phyloP scores from a whole-genome alignment of 2,113 vertebrate genomes.

The Cyprinodon brontotheroides region DNA sequence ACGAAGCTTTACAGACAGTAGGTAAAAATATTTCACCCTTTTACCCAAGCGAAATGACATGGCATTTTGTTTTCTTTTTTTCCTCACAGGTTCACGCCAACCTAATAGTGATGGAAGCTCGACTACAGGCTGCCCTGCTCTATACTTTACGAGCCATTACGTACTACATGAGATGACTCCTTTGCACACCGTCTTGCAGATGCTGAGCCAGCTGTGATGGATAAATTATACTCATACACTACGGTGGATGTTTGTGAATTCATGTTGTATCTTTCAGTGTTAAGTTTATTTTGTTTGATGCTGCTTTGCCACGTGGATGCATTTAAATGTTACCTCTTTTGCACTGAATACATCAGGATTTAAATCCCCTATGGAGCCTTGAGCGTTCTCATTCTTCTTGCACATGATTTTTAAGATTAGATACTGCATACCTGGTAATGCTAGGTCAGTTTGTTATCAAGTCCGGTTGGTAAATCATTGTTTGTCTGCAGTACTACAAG shows the following conservation, averaged over 20 bases:
- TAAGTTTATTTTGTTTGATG: conserved; percentile 57
- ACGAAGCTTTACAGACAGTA: conserved; percentile 3
- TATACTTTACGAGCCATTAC: conserved; percentile 89
- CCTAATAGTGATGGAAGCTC: conserved; percentile 91
- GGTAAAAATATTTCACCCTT: conserved; percentile 16
- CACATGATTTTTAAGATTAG: conserved; percentile 7
- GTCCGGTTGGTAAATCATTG: conserved; percentile 1
- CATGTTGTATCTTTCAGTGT: conserved; percentile 64
- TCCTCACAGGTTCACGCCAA: conserved; percentile 88
- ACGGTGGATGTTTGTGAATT: conserved; percentile 61
- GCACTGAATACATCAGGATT: conserved; percentile 60
- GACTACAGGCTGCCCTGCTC: conserved; percentile 92
- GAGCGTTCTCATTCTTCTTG: conserved; percentile 36
- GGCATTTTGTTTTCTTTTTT: background rate
- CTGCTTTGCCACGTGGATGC: conserved; percentile 47
- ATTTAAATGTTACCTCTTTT: conserved; percentile 61
- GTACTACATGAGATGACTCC: conserved; percentile 78
- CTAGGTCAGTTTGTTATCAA: background rate
- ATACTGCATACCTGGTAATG: background rate
- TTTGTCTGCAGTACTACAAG: conserved; percentile 22
- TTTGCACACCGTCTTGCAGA: conserved; percentile 24
- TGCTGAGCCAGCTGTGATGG: conserved; percentile 68
- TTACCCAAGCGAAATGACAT: conserved; percentile 21
- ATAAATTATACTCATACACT: conserved; percentile 40
- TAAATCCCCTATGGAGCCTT: conserved; percentile 33